Percentiles rank a stretch among this genome's conserved stretches.
phyloP scores from a whole-genome alignment of 2,797 vertebrate species.

The Varecia variegata region DNA sequence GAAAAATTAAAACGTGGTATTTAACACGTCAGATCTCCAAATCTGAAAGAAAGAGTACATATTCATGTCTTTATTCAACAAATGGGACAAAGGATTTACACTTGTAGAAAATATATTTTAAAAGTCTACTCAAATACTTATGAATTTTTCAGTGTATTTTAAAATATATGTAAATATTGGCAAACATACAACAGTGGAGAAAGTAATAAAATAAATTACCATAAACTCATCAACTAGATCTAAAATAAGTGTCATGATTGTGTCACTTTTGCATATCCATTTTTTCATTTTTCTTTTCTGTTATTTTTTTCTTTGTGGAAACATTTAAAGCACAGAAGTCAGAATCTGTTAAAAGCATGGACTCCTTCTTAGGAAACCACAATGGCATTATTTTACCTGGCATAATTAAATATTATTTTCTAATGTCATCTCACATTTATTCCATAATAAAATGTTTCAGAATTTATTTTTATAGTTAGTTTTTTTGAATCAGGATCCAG shows the following conservation, averaged over 20 bases:
- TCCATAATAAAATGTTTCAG: neutral
- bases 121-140: neutral
- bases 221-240: neutral
- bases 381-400: neutral
- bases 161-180: neutral
- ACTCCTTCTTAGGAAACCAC: neutral
- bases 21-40: neutral
- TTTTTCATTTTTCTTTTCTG: neutral
- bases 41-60: neutral
- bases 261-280: neutral
- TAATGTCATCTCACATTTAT: neutral
- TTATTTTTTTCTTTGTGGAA: neutral
- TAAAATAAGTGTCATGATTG: neutral
- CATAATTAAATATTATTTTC: neutral
- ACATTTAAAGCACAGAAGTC: neutral
- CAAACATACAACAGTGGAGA: neutral
- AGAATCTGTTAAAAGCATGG: neutral
- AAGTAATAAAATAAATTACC: neutral
- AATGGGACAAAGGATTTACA: neutral
- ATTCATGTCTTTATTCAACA: neutral
- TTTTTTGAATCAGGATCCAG: neutral
- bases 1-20: neutral
- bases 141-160: neutral
- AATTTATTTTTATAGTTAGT: fast-evolving
- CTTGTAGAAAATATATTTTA: neutral